phyloP scores from a whole-genome alignment of 2,113 vertebrate genomes.

The Phrynocephalus versicolor region DNA sequence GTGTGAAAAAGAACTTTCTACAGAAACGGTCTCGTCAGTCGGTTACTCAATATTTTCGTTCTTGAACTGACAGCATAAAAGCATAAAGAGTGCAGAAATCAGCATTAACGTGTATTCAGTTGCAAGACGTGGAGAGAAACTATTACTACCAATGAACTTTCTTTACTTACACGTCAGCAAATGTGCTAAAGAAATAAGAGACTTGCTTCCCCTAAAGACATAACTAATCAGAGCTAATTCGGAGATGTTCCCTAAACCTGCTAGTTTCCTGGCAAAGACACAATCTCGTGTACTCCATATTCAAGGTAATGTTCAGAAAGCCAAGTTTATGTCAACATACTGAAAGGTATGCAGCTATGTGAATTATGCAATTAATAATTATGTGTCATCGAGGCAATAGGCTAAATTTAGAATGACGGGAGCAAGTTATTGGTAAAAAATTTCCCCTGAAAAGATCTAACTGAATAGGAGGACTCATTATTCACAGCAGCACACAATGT shows the following conservation, averaged over 20 bases:
- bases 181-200: constrained; percentile 23
- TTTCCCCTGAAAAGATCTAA: not conserved
- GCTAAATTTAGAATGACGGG: not conserved
- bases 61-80: constrained; percentile 49
- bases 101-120: constrained; percentile 44
- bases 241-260: not conserved
- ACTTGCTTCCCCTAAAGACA: not conserved
- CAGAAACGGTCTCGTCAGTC: constrained; percentile 45
- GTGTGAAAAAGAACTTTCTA: constrained; percentile 59
- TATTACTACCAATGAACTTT: constrained; percentile 6
- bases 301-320: not conserved
- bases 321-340: not conserved
- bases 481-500: not conserved
- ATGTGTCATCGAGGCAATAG: constrained; percentile 21
- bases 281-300: not conserved
- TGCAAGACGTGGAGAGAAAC: constrained; percentile 41
- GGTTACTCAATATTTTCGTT: constrained; percentile 52
- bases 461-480: not conserved
- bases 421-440: constrained; percentile 7
- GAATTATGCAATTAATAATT: not conserved
- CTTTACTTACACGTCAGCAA: constrained; percentile 28
- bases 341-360: not conserved
- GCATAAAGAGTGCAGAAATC: constrained; percentile 27
- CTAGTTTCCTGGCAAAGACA: constrained; percentile 35
- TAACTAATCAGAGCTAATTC: constrained; percentile 24